phyloP scores from a whole-genome alignment of 2,888 invertebrate genomes.

The Drosophila monieri region DNA sequence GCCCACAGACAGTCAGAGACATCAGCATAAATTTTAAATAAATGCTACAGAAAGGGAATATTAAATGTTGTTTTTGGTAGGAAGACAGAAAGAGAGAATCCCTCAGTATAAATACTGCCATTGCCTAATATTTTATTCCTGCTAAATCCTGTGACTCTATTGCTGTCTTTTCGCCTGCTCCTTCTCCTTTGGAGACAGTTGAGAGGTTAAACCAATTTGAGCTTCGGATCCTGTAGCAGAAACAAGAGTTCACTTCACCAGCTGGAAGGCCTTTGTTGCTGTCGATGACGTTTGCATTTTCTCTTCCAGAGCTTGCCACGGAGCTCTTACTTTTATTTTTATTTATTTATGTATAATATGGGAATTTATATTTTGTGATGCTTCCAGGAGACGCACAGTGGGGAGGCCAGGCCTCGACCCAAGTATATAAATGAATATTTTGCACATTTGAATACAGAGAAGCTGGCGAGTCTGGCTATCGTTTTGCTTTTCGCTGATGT shows the following conservation, averaged over 20 bases:
- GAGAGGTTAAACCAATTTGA: constrained; percentile 68
- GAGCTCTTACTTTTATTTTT: not conserved
- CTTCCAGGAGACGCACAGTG: not conserved
- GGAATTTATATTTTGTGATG: not conserved
- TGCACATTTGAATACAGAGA: constrained; percentile 63
- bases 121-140: constrained; percentile 35
- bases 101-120: constrained; percentile 28
- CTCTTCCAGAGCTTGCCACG: constrained; percentile 42
- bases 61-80: constrained; percentile 61
- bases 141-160: constrained; percentile 17
- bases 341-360: not conserved
- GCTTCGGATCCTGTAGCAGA: constrained; percentile 31
- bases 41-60: constrained; percentile 72
- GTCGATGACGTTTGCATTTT: constrained; percentile 74
- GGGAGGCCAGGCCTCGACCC: constrained; percentile 9
- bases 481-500: constrained; percentile 68
- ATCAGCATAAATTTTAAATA: constrained; percentile 78
- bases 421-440: constrained; percentile 67
- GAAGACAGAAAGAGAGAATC: constrained; percentile 12
- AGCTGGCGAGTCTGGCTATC: constrained; percentile 45
- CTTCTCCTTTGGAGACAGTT: constrained; percentile 18
- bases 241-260: constrained; percentile 44
- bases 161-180: not conserved
- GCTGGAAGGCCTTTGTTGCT: constrained; percentile 39
- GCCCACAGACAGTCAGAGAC: constrained; percentile 55